Percentiles rank a stretch among this genome's conserved stretches.
These are phyloP conservation scores for Pachyrhynchus sulphureomaculatus DNA, from an alignment of 1,140 invertebrate genomes.

Conservation along the genomic window DNA sequence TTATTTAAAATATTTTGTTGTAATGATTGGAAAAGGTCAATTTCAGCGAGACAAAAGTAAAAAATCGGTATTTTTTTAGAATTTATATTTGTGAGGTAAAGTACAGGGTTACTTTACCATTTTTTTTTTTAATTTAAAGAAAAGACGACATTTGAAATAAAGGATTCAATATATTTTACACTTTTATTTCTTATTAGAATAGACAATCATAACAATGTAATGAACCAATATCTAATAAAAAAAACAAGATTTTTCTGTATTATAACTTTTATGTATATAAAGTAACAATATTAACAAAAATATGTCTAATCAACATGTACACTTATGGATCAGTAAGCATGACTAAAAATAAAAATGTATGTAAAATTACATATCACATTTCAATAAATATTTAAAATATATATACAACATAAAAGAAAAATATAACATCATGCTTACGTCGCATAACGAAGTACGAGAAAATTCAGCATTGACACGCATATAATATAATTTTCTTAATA, in stretches of 20 bases:
- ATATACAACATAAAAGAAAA: constrained; percentile 16
- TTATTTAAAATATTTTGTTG: too few relatives aligned
- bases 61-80: too few relatives aligned
- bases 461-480: neutral
- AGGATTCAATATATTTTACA: neutral
- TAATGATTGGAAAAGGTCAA: too few relatives aligned
- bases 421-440: constrained; percentile 22
- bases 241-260: neutral
- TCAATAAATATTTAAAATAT: constrained; percentile 19
- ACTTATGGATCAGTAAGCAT: constrained; percentile 20
- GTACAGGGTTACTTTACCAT: too few relatives aligned
- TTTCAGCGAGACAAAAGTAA: too few relatives aligned
- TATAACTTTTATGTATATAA: constrained; percentile 1
- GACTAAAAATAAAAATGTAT: constrained; percentile 13
- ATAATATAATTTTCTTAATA: neutral
- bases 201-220: constrained; percentile 1
- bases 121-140: too few relatives aligned
- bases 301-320: neutral
- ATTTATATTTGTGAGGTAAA: too few relatives aligned
- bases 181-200: constrained; percentile 21
- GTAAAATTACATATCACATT: constrained; percentile 21
- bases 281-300: neutral
- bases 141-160: too few relatives aligned
- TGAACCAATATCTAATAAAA: constrained; percentile 3
- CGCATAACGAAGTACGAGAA: neutral